These are phyloP conservation scores for Drosophila kokeensis DNA, from an alignment of 2,888 invertebrate species.

Conservation along the genomic window DNA sequence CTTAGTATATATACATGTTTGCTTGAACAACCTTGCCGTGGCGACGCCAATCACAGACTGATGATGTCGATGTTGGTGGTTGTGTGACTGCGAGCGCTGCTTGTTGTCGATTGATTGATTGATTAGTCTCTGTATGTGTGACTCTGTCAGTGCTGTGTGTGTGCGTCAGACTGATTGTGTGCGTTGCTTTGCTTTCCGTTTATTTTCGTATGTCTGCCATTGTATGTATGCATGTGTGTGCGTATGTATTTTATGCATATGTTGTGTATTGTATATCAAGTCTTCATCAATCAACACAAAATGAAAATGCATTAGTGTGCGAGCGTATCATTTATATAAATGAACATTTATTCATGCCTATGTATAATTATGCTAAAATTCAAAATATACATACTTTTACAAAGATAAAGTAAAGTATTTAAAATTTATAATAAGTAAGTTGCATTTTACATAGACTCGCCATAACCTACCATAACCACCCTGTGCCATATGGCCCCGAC, in stretches of 20 bases:
- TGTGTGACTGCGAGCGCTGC: constrained; percentile 49
- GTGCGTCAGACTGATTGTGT: constrained; percentile 38
- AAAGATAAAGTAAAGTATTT: not conserved
- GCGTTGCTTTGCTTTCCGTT: constrained; percentile 40
- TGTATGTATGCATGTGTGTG: constrained; percentile 9
- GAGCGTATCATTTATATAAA: not conserved
- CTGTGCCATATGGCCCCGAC: constrained; percentile 28
- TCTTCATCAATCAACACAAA: constrained; percentile 9
- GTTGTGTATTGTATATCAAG: not conserved
- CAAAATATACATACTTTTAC: not conserved
- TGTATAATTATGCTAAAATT: not conserved
- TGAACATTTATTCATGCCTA: constrained; percentile 1
- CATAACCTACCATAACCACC: constrained; percentile 30
- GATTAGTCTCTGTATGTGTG: constrained; percentile 55
- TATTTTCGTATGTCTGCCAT: constrained; percentile 23
- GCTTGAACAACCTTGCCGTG: constrained; percentile 46
- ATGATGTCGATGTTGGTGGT: constrained; percentile 41
- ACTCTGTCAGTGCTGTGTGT: constrained; percentile 33
- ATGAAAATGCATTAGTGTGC: not conserved
- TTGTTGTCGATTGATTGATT: constrained; percentile 67
- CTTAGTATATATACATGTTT: constrained; percentile 13
- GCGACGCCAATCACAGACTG: constrained; percentile 63
- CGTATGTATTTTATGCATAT: not conserved
- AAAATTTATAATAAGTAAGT: not conserved
- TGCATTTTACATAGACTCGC: not conserved